Evolutionary conservation across 2,797 vertebrate genomes (phyloP), one percentile per base, ranked within the genome.

Genomic region (Onychomys leucogaster): DNA sequence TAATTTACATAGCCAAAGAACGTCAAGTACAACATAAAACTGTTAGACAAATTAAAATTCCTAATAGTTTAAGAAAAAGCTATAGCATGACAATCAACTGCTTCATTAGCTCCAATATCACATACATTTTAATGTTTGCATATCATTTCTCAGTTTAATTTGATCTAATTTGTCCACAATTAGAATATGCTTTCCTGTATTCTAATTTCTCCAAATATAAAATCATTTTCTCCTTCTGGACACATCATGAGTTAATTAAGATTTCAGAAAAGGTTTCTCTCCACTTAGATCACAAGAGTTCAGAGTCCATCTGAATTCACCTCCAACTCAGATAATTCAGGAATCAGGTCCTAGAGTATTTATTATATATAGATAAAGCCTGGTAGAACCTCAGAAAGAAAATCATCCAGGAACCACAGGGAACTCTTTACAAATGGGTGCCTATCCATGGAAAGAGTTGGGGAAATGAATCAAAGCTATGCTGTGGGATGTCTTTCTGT

Each of bases 21-120:
- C 96, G 19, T 7, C 41, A 95, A 94, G 37, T 16, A 88, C 14
- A 88, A 73, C n/a, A 91, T 75, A 93, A 96, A 96, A 95, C 75
- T 91, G 59, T 94, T 87, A 69, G 25, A 92, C 43, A 94, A 96
- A 95, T 96, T 90, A 95, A 95, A 96, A 65, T 84, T 95, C 84
- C 59, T 85, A 85, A 95, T 61, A 94, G 29, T 84, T 61, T 14
- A n/a, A 91, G 76, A 85, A 83, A 82, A 65, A 89, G 25, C 55
- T 75, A 89, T 7, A 91, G 34, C 37, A 19, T 75, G 41, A 57
- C 25, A 95, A 96, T 94, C 78, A 95, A 93, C 29, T 76, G 49
- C 65, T 81, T 97, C 76, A 85, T 96, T 96, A 93, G 57, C 57
- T 92, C 46, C 65, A 91, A 94, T 34, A 82, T 0, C 78, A 34